Evolutionary conservation across 2,113 vertebrate genomes (phyloP), one percentile per base, ranked within the genome.

Genomic region (Chionodraco myersi): DNA sequence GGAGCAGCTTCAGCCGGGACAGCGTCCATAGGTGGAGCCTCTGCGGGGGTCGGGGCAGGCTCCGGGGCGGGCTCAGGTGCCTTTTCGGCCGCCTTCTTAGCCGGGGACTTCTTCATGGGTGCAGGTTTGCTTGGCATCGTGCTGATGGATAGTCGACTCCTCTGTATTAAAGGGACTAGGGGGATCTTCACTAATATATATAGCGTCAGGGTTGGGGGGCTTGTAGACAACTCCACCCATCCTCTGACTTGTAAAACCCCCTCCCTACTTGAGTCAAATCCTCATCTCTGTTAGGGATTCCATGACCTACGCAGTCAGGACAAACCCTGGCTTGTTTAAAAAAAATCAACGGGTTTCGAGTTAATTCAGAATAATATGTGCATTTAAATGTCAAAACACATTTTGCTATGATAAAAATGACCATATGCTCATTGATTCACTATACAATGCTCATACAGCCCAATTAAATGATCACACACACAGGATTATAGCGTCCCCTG

Each of bases 61-160:
- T 83, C 91, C 61, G 61, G 34, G 13, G 48, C 86, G 2, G 80
- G 76, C 75, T 90, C 88, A 48, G 91, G 81, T 3, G 69, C 81
- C 67, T 91, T 92, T 16, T 48, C 79, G 1, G 59, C 88, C 48
- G 87, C 89, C 88, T 91, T 92, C 77, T 94, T 93, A 70, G 75
- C 83, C 13, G 93, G 91, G 49, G 92, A 75, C 76, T 93, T 94
- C 75, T 94, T 92, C 82, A 93, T 91, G 69, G 94, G 80, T 2
- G 83, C 87, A 34, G 94, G 91, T 85, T 81, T 72, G 23, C 77
- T 72, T 63, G 89, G 91, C 94, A 94, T 91, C 21, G 53, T 83
- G 77, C 70, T 67, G 77, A 85, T 52, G 5, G 30, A 34, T 69
- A 80, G 58, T 86, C n/a, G n/a, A n/a, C n/a, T n/a, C 70, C 68